Evolutionary conservation across 2,797 vertebrate genomes (phyloP).

Genomic region (Nyctibius grandis): DNA sequence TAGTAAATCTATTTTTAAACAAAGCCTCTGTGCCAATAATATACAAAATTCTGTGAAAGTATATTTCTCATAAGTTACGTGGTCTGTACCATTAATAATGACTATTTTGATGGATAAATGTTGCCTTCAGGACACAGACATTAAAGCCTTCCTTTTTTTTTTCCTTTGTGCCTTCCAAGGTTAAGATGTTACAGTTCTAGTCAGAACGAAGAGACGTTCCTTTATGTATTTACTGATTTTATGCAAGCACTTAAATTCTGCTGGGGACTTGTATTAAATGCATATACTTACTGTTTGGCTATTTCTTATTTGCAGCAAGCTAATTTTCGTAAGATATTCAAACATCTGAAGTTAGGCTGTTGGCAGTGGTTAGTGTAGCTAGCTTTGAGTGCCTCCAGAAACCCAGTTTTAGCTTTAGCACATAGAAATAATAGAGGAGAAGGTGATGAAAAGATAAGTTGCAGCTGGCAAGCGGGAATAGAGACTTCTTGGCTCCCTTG

Average conservation of each 20-base stretch:
- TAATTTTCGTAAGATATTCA: neutral
- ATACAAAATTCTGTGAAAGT: constrained; percentile 12
- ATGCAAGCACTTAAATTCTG: neutral
- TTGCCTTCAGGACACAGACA: neutral
- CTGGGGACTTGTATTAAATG: neutral
- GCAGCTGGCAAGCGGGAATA: neutral
- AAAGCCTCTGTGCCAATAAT: constrained; percentile 15
- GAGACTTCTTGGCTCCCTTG: neutral
- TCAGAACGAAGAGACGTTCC: neutral
- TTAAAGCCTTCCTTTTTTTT: neutral
- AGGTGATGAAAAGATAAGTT: neutral
- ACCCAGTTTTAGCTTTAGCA: neutral
- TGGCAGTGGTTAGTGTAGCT: neutral
- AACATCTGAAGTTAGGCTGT: neutral
- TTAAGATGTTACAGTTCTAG: neutral
- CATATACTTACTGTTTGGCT: neutral
- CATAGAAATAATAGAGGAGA: neutral
- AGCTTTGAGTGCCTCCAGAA: neutral
- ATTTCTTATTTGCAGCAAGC: neutral
- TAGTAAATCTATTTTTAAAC: constrained; percentile 50
- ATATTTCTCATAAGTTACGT: neutral
- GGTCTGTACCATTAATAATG: neutral
- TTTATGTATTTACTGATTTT: neutral
- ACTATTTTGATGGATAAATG: neutral
- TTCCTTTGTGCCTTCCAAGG: neutral